Evolutionary conservation across 2,888 invertebrate genomes (phyloP), one percentile per base, ranked within the genome.

Genomic region (Lapara coniferarum): DNA sequence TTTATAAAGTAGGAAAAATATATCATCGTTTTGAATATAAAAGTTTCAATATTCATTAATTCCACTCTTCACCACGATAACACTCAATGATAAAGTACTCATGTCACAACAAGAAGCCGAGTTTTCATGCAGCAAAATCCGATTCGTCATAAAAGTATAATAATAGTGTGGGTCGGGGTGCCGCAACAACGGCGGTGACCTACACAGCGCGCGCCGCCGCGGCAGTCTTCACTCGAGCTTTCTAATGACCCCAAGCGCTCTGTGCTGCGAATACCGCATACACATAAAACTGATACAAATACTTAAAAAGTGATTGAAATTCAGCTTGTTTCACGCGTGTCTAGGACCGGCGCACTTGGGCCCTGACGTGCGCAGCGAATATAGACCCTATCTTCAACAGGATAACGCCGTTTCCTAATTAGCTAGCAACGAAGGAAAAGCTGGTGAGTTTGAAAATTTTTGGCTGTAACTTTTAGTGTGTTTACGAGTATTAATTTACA

Each of bases 111-210:
- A 88, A 87, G 87, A 88, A 86, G 85, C 82, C 82, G 82, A 81
- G 83, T 84, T 85, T 84, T 86, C 82, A 82, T 82, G 85, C 86
- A 88, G 88, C 88, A 89, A 92, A 91, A 92, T 89, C 90, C 88
- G 90, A 93, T 92, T 91, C 91, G 91, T 93, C 93, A 93, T 93
- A 93, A 93, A 93, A 93, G 90, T 92, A 91, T 92, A 93, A 92
- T 92, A 92, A 92, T 92, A 92, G 93, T 91, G 89, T 69, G 66
- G 92, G 90, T 89, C 88, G 90, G 89, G 89, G 86, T 87, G 90
- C 91, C 92, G 92, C 92, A 92, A 89, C 90, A 91, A 90, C 91
- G 87, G 86, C 87, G 88, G 89, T 89, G 92, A 91, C 92, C 92
- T 89, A 84, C 85, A 79, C 78, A 84, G 86, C 89, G 89, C 89